phyloP scores from a whole-genome alignment of 2,888 invertebrate species.

The Dioctria rufipes region DNA sequence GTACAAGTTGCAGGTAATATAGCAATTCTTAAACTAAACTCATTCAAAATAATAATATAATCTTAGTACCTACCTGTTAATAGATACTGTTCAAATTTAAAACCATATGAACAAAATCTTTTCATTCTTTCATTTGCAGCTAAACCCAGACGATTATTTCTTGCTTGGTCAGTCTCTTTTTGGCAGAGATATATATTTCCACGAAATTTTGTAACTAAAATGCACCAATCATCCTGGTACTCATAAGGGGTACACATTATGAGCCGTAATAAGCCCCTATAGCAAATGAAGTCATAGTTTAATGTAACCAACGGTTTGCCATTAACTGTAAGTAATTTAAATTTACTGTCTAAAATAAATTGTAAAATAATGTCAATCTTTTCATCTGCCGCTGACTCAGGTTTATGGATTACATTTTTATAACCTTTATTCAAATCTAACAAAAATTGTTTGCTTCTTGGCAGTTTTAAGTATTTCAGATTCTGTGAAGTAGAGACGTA shows the following conservation, averaged over 20 bases:
- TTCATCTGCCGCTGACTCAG: conserved; percentile 56
- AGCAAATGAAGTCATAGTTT: conserved; percentile 63
- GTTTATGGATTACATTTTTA: conserved; percentile 57
- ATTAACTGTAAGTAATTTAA: conserved; percentile 14
- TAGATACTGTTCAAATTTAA: conserved; percentile 82
- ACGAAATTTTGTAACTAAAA: conserved; percentile 78
- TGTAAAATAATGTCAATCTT: conserved; percentile 58
- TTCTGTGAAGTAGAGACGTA: conserved; percentile 68
- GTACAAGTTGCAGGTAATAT: too few relatives aligned
- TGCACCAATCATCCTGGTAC: conserved; percentile 78
- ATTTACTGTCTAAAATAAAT: conserved; percentile 58
- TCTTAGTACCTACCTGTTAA: conserved; percentile 71
- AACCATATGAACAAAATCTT: conserved; percentile 78
- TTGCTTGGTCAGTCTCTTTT: conserved; percentile 76
- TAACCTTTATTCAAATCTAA: conserved; percentile 61
- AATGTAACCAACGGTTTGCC: neutral
- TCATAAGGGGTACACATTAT: conserved; percentile 82
- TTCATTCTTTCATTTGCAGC: conserved; percentile 73
- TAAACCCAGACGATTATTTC: conserved; percentile 64
- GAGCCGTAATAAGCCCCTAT: conserved; percentile 79
- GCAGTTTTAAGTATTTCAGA: conserved; percentile 72
- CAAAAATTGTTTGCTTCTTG: conserved; percentile 59
- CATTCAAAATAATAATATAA: too few relatives aligned
- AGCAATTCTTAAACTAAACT: too few relatives aligned
- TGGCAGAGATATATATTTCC: conserved; percentile 81